Percentiles rank a stretch among this genome's conserved stretches.
These are phyloP conservation scores for Spermophilus dauricus DNA, from an alignment of 2,113 vertebrate genomes.

Conservation along the genomic window DNA sequence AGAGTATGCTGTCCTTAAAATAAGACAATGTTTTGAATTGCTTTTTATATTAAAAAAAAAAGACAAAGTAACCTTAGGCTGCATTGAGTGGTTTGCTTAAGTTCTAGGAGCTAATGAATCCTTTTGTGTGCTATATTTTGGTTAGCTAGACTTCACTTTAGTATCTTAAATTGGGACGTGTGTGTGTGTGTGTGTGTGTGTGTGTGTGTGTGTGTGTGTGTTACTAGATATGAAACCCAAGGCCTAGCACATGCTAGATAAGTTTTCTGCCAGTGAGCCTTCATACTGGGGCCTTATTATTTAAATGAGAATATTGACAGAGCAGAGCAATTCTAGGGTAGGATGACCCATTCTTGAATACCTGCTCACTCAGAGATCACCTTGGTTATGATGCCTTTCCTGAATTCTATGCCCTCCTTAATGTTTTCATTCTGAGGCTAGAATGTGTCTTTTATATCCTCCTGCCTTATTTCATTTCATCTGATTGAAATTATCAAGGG, in stretches of 20 bases:
- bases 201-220: neutral
- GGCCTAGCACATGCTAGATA: neutral
- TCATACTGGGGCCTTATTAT: neutral
- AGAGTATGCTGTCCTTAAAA: constrained; percentile 42
- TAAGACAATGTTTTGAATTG: constrained; percentile 11
- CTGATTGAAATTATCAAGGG: neutral
- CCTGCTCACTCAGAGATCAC: neutral
- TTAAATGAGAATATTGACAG: neutral
- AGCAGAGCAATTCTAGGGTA: constrained; percentile 21
- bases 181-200: neutral
- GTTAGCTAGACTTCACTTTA: constrained; percentile 26
- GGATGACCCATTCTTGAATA: neutral
- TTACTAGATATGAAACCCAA: neutral
- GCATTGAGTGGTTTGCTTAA: neutral
- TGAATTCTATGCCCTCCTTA: neutral
- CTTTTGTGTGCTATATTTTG: constrained; percentile 1
- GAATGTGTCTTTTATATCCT: neutral
- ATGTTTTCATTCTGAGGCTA: constrained; percentile 8
- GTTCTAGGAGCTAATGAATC: neutral
- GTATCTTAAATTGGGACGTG: neutral
- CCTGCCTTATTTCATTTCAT: neutral
- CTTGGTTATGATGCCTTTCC: neutral
- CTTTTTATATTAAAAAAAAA: neutral
- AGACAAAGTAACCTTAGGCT: neutral
- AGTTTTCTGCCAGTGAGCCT: no score